Conservation (phyloP, 2,113 vertebrate species). For the Desmodus rotundus region DNA sequence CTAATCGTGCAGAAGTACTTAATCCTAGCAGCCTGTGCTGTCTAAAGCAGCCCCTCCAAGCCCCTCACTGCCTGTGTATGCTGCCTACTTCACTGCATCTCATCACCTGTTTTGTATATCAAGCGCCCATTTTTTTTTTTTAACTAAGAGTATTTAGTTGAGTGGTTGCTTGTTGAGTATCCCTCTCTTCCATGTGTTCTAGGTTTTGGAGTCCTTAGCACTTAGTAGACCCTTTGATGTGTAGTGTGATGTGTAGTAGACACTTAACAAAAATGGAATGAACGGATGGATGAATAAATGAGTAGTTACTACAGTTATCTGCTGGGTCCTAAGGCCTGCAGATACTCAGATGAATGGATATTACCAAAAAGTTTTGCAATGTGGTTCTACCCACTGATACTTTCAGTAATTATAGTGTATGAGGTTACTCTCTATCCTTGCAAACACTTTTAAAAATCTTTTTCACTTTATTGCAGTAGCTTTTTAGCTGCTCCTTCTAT, state of each 20-base stretch:
- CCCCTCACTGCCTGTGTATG: no score
- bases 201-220: neutral
- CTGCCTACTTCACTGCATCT: rapidly evolving
- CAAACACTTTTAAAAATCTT: neutral
- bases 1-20: neutral
- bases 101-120: neutral
- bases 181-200: neutral
- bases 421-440: neutral
- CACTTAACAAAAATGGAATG: neutral
- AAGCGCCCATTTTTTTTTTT: neutral
- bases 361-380: neutral
- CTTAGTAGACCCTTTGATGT: neutral
- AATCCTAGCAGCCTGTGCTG: neutral
- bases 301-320: neutral
- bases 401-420: neutral
- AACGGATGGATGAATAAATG: neutral
- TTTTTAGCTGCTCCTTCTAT: neutral
- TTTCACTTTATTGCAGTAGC: neutral
- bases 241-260: neutral
- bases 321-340: neutral
- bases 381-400: neutral
- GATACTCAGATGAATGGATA: neutral
- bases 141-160: neutral
- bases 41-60: neutral
- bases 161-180: neutral